These are phyloP conservation scores for Hydractinia echinata DNA, from an alignment of 30 jellyfish, hydroid and myxozoan species.

Conservation along the genomic window DNA sequence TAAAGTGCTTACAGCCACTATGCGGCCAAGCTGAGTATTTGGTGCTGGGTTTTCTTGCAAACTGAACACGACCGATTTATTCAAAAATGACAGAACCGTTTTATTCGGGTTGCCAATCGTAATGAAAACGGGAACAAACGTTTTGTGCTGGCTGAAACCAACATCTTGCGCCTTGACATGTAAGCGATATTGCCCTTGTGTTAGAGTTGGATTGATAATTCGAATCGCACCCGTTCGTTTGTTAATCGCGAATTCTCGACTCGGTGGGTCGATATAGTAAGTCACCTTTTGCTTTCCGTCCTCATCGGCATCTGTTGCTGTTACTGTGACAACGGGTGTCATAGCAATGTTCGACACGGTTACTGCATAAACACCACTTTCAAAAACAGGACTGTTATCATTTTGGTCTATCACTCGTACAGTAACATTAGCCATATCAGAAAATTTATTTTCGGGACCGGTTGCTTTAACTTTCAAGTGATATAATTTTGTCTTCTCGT, in stretches of 20 bases:
- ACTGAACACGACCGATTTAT: conserved; percentile 55
- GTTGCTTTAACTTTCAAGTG: conserved; percentile 70
- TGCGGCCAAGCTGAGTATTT: conserved; percentile 47
- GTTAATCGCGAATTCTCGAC: conserved; percentile 43
- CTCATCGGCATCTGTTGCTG: conserved; percentile 79
- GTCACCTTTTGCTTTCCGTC: conserved; percentile 55
- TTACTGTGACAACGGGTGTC: conserved; percentile 33
- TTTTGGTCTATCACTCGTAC: conserved; percentile 63
- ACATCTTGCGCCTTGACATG: conserved; percentile 70
- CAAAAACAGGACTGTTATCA: conserved; percentile 82
- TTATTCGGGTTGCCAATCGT: conserved; percentile 60
- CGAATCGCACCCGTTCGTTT: conserved; percentile 52
- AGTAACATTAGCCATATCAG: conserved; percentile 58
- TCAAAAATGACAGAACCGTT: conserved; percentile 51
- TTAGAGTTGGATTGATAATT: conserved; percentile 24
- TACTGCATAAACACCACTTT: conserved; percentile 53
- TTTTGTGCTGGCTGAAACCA: conserved; percentile 27
- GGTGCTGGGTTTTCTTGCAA: conserved; percentile 66
- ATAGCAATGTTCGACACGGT: conserved; percentile 33
- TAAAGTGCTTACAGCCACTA: conserved; percentile 66
- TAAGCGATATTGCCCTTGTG: conserved; percentile 69
- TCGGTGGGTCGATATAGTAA: conserved; percentile 47
- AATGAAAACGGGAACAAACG: conserved; percentile 51
- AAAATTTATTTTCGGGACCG: conserved; percentile 6
- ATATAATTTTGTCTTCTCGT: conserved; percentile 45